A percentile compares a stretch with the other conserved stretches of the same genome.
Evolutionary conservation across 2,888 invertebrate species (phyloP).

Genomic region (Hipparchia sbordonii): DNA sequence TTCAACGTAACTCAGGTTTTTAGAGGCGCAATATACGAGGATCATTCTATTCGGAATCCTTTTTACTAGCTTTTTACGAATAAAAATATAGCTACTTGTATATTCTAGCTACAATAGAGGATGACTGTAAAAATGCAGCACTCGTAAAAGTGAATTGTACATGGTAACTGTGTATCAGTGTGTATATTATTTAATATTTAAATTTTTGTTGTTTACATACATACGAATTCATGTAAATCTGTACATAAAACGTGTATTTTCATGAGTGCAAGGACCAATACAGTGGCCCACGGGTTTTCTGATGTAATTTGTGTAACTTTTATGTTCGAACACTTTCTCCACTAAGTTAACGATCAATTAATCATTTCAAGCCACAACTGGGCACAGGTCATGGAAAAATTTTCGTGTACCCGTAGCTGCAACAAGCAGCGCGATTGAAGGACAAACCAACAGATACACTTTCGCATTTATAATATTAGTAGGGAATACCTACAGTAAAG

Average conservation of each 20-base stretch:
- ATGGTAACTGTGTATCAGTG: background rate
- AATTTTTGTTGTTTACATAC: background rate
- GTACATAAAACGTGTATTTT: background rate
- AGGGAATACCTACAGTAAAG: background rate
- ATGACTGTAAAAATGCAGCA: slow-evolving; percentile 24
- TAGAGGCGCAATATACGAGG: slow-evolving; percentile 43
- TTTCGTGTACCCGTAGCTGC: too few relatives aligned
- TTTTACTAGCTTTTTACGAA: slow-evolving; percentile 17
- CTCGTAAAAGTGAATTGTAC: slow-evolving; percentile 4
- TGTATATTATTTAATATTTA: background rate
- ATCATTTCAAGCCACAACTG: too few relatives aligned
- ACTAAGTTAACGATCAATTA: too few relatives aligned
- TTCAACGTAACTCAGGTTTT: slow-evolving; percentile 54
- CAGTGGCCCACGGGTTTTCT: background rate
- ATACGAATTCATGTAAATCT: background rate
- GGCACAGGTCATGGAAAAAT: too few relatives aligned
- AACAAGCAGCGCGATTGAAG: too few relatives aligned
- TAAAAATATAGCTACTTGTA: slow-evolving; percentile 21
- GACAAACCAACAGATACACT: too few relatives aligned
- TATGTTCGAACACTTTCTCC: background rate
- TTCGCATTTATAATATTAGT: too few relatives aligned
- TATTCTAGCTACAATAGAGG: slow-evolving; percentile 19
- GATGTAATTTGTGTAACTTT: background rate
- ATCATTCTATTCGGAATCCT: slow-evolving; percentile 27
- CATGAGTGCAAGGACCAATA: background rate